Percentiles rank a stretch among this genome's conserved stretches.
These are phyloP conservation scores for Bemisia tabaci DNA, from an alignment of 1,140 invertebrate species.

Conservation along the genomic window DNA sequence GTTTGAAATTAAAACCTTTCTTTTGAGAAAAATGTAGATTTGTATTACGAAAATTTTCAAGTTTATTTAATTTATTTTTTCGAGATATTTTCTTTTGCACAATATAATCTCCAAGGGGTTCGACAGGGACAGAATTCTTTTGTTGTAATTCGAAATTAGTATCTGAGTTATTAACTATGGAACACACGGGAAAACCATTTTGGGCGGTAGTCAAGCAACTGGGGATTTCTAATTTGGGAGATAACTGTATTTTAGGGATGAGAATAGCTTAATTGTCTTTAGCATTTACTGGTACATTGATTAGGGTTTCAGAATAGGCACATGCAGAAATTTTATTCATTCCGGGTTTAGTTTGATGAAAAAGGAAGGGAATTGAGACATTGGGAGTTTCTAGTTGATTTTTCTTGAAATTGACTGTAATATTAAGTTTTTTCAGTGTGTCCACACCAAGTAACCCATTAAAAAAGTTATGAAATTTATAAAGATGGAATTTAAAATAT, in stretches of 20 bases:
- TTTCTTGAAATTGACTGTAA: neutral
- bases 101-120: neutral
- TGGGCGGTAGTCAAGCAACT: neutral
- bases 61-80: too few species aligned
- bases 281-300: neutral
- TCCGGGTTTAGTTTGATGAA: neutral
- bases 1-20: neutral
- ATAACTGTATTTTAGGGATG: neutral
- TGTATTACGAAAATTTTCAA: neutral
- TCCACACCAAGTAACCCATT: neutral
- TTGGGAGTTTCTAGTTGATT: neutral
- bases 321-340: neutral
- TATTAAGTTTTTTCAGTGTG: neutral
- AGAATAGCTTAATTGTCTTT: neutral
- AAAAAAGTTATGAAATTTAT: neutral
- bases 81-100: neutral
- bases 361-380: neutral
- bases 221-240: neutral
- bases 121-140: neutral
- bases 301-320: neutral
- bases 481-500: neutral
- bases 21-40: neutral
- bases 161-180: neutral
- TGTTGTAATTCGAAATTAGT: neutral
- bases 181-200: neutral